Percentiles rank a stretch among this genome's conserved stretches.
Evolutionary conservation across 2,888 invertebrate genomes (phyloP).

Genomic region (Papilio demoleus): DNA sequence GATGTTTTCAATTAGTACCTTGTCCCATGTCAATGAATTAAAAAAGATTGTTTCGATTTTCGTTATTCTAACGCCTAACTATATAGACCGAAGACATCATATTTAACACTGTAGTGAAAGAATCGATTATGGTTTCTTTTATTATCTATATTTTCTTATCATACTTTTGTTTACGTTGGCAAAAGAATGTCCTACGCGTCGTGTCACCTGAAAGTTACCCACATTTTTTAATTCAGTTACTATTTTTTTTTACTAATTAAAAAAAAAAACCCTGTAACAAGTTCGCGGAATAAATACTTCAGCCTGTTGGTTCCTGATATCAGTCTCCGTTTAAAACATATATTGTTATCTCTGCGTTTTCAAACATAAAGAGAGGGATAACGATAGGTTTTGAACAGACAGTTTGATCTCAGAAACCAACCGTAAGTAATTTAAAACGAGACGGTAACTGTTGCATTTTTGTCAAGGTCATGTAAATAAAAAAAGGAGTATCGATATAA

Average conservation of each 20-base stretch:
- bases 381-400: too few species aligned
- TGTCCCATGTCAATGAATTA: not conserved
- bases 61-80: not conserved
- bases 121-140: not conserved
- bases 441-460: not conserved
- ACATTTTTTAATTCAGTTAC: not conserved
- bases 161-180: constrained; percentile 20
- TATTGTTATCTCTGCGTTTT: too few species aligned
- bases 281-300: not conserved
- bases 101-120: not conserved
- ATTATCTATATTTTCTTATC: not conserved
- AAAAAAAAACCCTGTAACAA: not conserved
- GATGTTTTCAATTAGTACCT: not conserved
- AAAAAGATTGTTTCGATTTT: not conserved
- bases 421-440: not conserved
- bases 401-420: too few species aligned
- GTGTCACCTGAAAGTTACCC: constrained; percentile 19
- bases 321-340: too few species aligned
- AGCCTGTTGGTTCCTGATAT: too few species aligned
- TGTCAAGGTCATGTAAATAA: not conserved
- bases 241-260: not conserved
- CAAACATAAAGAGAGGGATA: too few species aligned
- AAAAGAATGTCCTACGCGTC: constrained; percentile 15
- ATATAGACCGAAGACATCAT: not conserved
- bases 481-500: not conserved